Evolutionary conservation across 37 sponge, comb jelly and placozoan genomes (phyloP), one percentile per base, ranked within the genome.

Genomic region (Cliona cf. orientalis): DNA sequence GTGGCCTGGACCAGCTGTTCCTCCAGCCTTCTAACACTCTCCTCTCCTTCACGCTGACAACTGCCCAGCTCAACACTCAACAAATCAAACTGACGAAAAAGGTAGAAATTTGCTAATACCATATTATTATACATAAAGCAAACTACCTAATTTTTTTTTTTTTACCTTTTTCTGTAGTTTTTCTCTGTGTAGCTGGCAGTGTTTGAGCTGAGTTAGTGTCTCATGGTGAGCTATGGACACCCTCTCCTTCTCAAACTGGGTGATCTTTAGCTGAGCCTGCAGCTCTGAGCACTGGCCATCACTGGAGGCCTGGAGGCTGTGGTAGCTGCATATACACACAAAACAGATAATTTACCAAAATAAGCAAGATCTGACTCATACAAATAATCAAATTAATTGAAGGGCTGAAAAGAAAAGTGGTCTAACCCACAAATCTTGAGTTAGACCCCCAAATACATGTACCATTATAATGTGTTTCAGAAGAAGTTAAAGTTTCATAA

Each of bases 161-260:
- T 37, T 60, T 71, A 83, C 66, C 69, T 85, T 85, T 62, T 76
- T 79, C 45, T 72, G 59, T 14, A 79, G 80, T 62, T 79, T 78
- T 37, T 74, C 60, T 57, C 79, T 82, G 63, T 92, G 90, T 57
- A 78, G 60, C 72, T 89, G 72, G 66, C 70, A 53, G 41, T 89
- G 78, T 36, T 66, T 80, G 41, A 91, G 73, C 53, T 84, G 78
- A 41, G 66, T 66, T 33, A 23, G 31, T 9, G 68, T 64, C 69
- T 95, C 90, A 53, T 95, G 87, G 4, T 81, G 80, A 23, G 84
- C 63, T 64, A 95, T 25, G 21, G 81, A 76, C 32, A 31, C 42
- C 64, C 90, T 80, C 69, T 95, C 96, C 32, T 58, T 42, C 41
- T 95, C 96, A 82, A 92, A 89, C 7, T 59, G 29, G 34, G 63